phyloP scores from a whole-genome alignment of 2,888 invertebrate species.

The Eupithecia inturbata region DNA sequence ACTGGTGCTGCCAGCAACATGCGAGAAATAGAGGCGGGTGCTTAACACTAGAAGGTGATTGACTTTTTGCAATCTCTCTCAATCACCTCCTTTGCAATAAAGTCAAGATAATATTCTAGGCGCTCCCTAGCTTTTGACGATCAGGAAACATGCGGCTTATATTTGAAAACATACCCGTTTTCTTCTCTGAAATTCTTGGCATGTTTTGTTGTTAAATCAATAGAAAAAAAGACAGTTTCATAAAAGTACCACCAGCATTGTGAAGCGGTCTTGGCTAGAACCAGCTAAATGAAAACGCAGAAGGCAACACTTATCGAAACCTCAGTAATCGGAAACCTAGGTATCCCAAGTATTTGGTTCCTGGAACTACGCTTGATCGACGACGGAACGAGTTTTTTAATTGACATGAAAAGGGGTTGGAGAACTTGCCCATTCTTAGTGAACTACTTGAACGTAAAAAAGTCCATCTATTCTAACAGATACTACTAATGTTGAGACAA shows the following conservation, averaged over 20 bases:
- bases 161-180: background rate
- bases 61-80: background rate
- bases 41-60: background rate
- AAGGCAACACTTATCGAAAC: constrained; percentile 28
- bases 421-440: background rate
- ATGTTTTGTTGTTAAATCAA: background rate
- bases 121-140: background rate
- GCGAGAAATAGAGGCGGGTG: background rate
- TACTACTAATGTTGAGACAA: background rate
- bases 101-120: background rate
- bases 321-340: constrained; percentile 30
- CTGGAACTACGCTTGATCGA: constrained; percentile 28
- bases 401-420: constrained; percentile 17
- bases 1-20: constrained; percentile 23
- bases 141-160: background rate
- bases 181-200: background rate
- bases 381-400: constrained; percentile 21
- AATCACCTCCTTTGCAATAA: background rate
- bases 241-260: background rate
- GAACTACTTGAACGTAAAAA: background rate
- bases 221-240: background rate
- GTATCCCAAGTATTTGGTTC: constrained; percentile 30
- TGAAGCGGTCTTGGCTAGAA: background rate
- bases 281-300: background rate
- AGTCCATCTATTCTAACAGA: background rate